Percentiles rank a stretch among this genome's conserved stretches.
phyloP scores from a whole-genome alignment of 1,140 invertebrate genomes.

The Geopemphigus sp. region DNA sequence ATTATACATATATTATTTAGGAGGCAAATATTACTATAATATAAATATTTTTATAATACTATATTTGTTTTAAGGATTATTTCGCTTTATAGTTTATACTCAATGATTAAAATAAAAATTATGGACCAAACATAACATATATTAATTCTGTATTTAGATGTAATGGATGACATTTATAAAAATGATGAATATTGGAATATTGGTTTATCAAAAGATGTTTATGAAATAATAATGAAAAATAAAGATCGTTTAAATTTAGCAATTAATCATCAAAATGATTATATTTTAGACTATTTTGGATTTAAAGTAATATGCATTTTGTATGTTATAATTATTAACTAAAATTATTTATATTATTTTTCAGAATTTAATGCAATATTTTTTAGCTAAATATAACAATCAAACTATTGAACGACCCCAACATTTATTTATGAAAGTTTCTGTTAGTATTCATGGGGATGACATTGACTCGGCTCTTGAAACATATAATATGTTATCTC shows the following conservation, averaged over 20 bases:
- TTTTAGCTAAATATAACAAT: constrained; percentile 88
- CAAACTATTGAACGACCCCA: constrained; percentile 96
- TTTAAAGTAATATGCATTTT: constrained; percentile 70
- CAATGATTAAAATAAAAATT: not conserved
- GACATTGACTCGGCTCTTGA: constrained; percentile 92
- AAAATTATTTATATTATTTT: constrained; percentile 19
- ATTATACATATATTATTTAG: not conserved
- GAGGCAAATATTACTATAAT: too few relatives aligned
- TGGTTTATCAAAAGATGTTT: constrained; percentile 74
- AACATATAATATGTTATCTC: constrained; percentile 94
- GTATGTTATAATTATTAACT: not conserved
- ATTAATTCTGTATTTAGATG: constrained; percentile 67
- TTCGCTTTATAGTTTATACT: too few relatives aligned
- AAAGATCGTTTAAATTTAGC: constrained; percentile 87
- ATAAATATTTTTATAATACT: not conserved
- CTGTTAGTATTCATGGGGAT: constrained; percentile 93
- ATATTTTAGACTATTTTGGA: constrained; percentile 97
- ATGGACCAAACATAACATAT: not conserved
- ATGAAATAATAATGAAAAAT: constrained; percentile 83
- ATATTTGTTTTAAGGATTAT: too few relatives aligned
- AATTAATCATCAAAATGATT: constrained; percentile 97
- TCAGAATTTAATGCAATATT: constrained; percentile 88
- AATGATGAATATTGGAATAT: constrained; percentile 66
- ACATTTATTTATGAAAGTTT: constrained; percentile 97
- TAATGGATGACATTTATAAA: constrained; percentile 83